Evolutionary conservation across 2,797 vertebrate genomes (phyloP), one percentile per base, ranked within the genome.

Genomic region (Paedocypris micromegethes): DNA sequence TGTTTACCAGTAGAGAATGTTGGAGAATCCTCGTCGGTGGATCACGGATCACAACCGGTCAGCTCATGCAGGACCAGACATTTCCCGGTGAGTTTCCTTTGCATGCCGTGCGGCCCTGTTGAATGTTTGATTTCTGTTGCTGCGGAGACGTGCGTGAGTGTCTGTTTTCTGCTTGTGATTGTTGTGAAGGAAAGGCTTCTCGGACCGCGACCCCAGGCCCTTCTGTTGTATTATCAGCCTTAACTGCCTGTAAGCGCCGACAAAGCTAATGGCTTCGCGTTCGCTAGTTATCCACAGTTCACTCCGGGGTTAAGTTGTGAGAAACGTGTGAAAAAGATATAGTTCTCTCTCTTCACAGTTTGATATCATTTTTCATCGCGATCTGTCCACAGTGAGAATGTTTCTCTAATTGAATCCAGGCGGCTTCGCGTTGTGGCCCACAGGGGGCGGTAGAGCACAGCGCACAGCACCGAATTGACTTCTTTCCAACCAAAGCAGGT

Each of bases 381-480:
- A 73, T 79, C 78, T 75, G 75, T 79, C 78, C 73, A 72, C 64
- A 79, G 75, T 75, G 73, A 76, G 67, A 78, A 78, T 67, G 73
- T 74, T 72, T 69, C 72, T 76, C 76, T 78, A 78, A 80, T 73
- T 75, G 70, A 78, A 78, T 76, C 74, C 67, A 66, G 68, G 54
- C 8, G 40, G 45, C 3, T 45, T 7, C 47, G 2, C 9, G 1
- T 75, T 84, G 58, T 52, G 68, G 77, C 82, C 89, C 89, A 79
- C 79, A 90, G 89, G 84, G 89, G 90, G 89, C 82, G 86, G 87
- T 89, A 87, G 84, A 90, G 88, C 86, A 90, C 83, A 85, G 86
- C 64, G 56, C 54, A 67, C 23, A 44, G 3, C 23, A 2, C 5
- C 1, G 37, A 66, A 64, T 67, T 38, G 6, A 53, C n/a, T 39